Base-by-base conservation (phyloP, 2,797 vertebrate genomes). In the Trachurus trachurus region DNA sequence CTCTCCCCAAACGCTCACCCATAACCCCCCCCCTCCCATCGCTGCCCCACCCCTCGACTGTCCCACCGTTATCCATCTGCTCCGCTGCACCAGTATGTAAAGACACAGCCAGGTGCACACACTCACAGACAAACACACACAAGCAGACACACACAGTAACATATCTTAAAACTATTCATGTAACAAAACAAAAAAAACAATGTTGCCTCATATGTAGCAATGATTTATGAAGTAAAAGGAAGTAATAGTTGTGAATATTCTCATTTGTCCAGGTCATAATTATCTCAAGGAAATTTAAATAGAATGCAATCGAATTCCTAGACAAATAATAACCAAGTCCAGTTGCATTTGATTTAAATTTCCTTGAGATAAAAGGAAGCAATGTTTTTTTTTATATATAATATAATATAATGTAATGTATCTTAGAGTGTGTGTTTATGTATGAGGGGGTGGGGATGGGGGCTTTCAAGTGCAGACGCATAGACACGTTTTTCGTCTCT, bases 51-150 rank as follows among this genome's bases (percentile, higher is more conserved):
- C 89, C 72, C 69, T 67, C 56, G 57, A 61, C 34, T 60, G 59
- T 68, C 74, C 67, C 72, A 74, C 71, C 49, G 58, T 54, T 64
- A 76, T 64, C 89, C 88, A 91, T 91, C 87, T 92, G 89, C 84
- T 88, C 56, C 26, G 6, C 57, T 60, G 66, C 66, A 0, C 54
- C 65, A 78, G n/a, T 47, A 26, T 80, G 74, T 63, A 54, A 66
- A 82, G 60, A 67, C 66, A 53, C 50, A 13, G n/a, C n/a, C 65
- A 45, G 19, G 21, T 13, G 45, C 37, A 2, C 12, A 0, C 72
- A 17, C 71, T 6, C 63, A 37, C 42, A 52, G n/a, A 54, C 57
- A 68, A 75, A 71, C 40, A 42, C 40, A 0, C 69, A 21, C 39
- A 40, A n/a, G 58, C n/a, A 71, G 44, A 72, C 71, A 58, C 22